phyloP scores from a whole-genome alignment of 2,888 invertebrate species.

The Calameuta filiformis region DNA sequence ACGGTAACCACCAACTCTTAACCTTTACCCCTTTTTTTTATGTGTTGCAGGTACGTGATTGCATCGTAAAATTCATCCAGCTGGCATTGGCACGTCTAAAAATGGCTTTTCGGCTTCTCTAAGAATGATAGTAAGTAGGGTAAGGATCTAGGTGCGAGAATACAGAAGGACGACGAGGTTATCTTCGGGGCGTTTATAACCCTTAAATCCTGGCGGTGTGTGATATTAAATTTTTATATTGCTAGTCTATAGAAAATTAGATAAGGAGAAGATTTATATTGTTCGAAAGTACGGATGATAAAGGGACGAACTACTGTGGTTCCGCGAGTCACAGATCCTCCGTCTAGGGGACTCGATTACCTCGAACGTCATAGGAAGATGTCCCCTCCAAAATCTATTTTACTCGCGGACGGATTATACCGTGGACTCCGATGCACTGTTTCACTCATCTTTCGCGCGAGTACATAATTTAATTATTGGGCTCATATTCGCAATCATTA shows the following conservation, averaged over 20 bases:
- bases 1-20: slow-evolving; percentile 11
- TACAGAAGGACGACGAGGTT: background rate
- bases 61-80: slow-evolving; percentile 39
- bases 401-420: too few relatives aligned
- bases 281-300: background rate
- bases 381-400: too few relatives aligned
- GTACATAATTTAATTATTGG: background rate
- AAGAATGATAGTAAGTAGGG: background rate
- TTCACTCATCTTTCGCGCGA: background rate
- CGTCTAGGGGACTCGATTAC: background rate
- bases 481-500: background rate
- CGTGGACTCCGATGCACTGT: too few relatives aligned
- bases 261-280: background rate
- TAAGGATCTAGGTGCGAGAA: background rate
- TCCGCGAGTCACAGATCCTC: too few relatives aligned
- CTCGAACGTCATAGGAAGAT: too few relatives aligned
- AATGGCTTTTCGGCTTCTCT: background rate
- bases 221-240: background rate
- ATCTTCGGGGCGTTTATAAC: background rate
- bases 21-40: slow-evolving; percentile 16
- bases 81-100: background rate
- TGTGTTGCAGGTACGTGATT: slow-evolving; percentile 46
- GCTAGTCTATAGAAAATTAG: background rate
- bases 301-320: too few relatives aligned
- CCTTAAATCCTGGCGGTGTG: background rate